These are phyloP conservation scores for Poecilobothrus nobilitatus DNA, from an alignment of 2,888 invertebrate species.

Conservation along the genomic window DNA sequence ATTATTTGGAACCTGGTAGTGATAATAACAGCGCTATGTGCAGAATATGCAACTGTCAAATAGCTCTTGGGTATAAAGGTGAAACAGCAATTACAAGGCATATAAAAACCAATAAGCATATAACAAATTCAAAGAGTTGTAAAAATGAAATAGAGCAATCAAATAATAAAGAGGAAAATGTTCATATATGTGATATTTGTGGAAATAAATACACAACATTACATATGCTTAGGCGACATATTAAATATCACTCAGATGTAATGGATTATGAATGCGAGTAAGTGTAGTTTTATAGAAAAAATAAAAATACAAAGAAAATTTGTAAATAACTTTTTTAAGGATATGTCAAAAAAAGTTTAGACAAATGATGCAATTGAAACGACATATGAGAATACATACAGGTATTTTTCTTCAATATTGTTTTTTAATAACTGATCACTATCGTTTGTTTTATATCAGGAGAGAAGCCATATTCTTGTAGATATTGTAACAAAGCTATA, in stretches of 20 bases:
- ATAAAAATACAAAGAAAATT: neutral
- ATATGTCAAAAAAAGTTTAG: slow-evolving; percentile 39
- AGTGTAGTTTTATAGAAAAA: slow-evolving; percentile 16
- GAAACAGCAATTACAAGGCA: slow-evolving; percentile 19
- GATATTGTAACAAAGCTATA: slow-evolving; percentile 39
- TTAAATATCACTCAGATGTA: slow-evolving; percentile 40
- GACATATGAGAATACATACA: slow-evolving; percentile 41
- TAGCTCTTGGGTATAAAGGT: slow-evolving; percentile 15
- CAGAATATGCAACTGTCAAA: neutral
- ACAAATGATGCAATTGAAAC: slow-evolving; percentile 40
- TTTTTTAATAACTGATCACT: neutral
- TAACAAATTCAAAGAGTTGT: slow-evolving; percentile 22
- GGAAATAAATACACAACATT: slow-evolving; percentile 40
- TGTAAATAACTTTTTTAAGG: slow-evolving; percentile 23
- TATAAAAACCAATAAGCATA: slow-evolving; percentile 10
- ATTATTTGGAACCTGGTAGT: slow-evolving; percentile 16
- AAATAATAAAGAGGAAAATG: neutral
- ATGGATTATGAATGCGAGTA: slow-evolving; percentile 41
- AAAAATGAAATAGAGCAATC: slow-evolving; percentile 21
- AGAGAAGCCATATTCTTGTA: slow-evolving; percentile 42
- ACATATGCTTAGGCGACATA: slow-evolving; percentile 39
- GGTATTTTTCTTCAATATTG: neutral
- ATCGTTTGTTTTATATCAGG: slow-evolving; percentile 25
- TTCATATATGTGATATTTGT: slow-evolving; percentile 37
- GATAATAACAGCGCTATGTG: slow-evolving; percentile 17